phyloP scores from a whole-genome alignment of 2,888 invertebrate species.

The Acanthopleura granulata region DNA sequence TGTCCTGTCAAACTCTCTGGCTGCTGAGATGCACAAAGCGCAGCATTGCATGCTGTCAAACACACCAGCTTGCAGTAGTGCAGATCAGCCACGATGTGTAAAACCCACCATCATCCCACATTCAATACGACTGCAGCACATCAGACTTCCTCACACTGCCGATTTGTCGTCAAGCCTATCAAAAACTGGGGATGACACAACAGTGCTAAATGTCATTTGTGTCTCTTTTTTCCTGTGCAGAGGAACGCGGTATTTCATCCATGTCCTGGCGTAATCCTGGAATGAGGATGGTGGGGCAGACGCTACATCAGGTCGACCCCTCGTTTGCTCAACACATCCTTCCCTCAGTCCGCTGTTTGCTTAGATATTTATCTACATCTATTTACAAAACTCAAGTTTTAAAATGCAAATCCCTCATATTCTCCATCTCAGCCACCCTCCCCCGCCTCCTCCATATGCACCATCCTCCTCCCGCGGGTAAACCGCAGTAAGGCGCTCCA shows the following conservation, averaged over 20 bases:
- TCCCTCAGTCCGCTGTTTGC: not conserved
- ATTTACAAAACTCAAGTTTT: not conserved
- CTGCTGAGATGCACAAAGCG: not conserved
- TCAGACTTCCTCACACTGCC: not conserved
- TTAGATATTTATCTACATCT: constrained; percentile 13
- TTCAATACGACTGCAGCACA: not conserved
- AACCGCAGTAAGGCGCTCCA: no score
- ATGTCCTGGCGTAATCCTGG: not conserved
- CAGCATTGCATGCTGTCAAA: not conserved
- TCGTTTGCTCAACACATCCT: not conserved
- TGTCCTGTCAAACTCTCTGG: not conserved
- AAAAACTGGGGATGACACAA: not conserved
- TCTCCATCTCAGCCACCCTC: no score
- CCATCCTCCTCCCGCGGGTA: no score
- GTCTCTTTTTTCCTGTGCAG: not conserved
- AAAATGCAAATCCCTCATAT: no score
- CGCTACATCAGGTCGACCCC: not conserved
- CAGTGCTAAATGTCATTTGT: constrained; percentile 7
- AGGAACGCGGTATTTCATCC: not conserved
- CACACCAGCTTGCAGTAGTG: not conserved
- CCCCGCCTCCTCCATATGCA: no score
- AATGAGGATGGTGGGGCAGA: not conserved
- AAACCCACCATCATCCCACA: constrained; percentile 1
- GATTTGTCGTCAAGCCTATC: not conserved
- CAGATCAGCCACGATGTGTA: not conserved